Conservation (phyloP, 2,888 invertebrate species). For the Schizaphis graminum region DNA sequence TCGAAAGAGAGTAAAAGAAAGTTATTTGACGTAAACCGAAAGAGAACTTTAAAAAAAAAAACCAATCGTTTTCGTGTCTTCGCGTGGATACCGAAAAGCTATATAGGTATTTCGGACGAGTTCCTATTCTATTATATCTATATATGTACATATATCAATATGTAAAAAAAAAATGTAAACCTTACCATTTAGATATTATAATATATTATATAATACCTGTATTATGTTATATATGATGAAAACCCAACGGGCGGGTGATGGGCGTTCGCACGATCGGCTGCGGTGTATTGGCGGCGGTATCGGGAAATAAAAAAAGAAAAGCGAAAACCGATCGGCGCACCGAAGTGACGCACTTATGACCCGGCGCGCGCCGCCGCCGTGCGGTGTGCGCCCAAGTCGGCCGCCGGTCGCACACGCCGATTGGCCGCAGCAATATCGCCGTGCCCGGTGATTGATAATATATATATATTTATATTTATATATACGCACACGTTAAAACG, state of each 20-base stretch:
- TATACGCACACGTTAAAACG: neutral
- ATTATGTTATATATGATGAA: neutral
- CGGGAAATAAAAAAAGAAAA: conserved; percentile 36
- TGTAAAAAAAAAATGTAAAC: neutral
- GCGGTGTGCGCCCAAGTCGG: neutral
- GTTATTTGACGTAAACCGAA: neutral
- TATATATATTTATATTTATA: neutral
- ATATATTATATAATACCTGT: neutral
- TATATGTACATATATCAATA: too few relatives aligned
- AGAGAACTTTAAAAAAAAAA: neutral
- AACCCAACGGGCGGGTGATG: neutral
- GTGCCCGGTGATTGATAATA: neutral
- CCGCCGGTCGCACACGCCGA: conserved; percentile 8
- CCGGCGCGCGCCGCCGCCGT: conserved; percentile 4
- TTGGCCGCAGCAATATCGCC: conserved; percentile 8
- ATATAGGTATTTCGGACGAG: neutral
- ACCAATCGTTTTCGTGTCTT: neutral
- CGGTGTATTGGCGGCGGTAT: conserved; percentile 43
- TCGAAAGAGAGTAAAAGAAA: neutral
- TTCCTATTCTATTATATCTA: too few relatives aligned
- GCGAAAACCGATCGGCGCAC: conserved; percentile 45
- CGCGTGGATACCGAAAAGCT: neutral
- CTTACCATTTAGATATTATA: neutral
- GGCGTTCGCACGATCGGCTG: conserved; percentile 24
- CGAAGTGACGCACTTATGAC: neutral